phyloP scores from a whole-genome alignment of 2,797 vertebrate genomes.

The Enteromius unitaeniatus region DNA sequence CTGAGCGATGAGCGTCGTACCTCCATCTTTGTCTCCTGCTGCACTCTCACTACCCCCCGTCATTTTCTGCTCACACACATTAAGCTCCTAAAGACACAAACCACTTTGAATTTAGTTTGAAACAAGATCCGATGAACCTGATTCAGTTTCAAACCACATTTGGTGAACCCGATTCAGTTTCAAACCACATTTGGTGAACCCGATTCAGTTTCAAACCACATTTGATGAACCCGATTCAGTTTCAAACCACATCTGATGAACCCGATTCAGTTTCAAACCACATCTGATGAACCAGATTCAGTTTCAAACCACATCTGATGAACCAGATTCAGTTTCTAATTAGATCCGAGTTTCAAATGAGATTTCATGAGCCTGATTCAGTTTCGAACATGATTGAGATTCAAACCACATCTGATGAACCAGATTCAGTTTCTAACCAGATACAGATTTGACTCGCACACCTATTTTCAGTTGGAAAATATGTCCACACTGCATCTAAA shows the following conservation, averaged over 20 bases:
- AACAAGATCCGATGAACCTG: neutral
- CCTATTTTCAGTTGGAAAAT: neutral
- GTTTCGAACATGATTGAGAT: neutral
- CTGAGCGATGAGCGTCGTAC: conserved; percentile 81
- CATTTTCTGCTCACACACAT: conserved; percentile 89
- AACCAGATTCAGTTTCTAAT: neutral
- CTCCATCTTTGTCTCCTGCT: conserved; percentile 89
- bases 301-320: neutral
- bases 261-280: neutral
- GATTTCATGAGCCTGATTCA: neutral
- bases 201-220: neutral
- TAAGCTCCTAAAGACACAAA: conserved; percentile 77
- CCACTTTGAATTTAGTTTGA: neutral
- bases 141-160: neutral
- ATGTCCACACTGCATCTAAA: neutral
- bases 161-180: neutral
- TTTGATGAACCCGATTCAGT: neutral
- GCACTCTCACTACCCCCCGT: conserved; percentile 92
- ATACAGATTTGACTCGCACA: neutral
- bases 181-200: neutral
- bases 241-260: neutral
- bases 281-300: neutral
- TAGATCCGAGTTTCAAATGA: neutral
- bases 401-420: neutral
- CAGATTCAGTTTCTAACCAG: too few species aligned